Percentiles rank a stretch among this genome's conserved stretches.
Evolutionary conservation across 1,140 invertebrate species (phyloP).

Genomic region (Rhopalosiphum maidis): DNA sequence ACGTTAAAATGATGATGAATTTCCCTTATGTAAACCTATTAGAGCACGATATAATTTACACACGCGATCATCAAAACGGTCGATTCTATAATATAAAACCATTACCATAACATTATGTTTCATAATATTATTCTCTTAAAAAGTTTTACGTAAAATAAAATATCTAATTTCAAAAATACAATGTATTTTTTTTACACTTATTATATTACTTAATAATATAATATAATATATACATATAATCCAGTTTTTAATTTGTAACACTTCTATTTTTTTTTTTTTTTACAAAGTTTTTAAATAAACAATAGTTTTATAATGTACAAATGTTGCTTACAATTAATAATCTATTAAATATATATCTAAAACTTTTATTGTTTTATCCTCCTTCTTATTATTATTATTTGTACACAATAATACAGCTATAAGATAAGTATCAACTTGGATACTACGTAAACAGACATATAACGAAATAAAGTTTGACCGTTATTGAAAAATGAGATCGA

Average conservation of each 20-base stretch:
- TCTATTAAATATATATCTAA: no score
- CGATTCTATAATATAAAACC: not conserved
- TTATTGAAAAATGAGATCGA: not conserved
- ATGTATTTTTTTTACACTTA: not conserved
- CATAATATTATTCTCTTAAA: not conserved
- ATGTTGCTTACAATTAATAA: not conserved
- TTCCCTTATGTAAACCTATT: not conserved
- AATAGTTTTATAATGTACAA: not conserved
- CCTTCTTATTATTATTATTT: not conserved
- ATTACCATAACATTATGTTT: not conserved
- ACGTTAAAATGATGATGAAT: slow-evolving; percentile 1
- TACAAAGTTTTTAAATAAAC: not conserved
- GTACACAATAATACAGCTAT: not conserved
- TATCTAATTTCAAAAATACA: not conserved
- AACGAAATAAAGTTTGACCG: not conserved
- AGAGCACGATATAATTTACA: not conserved
- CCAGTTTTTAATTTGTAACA: no score
- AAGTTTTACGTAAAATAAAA: not conserved
- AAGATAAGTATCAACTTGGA: not conserved
- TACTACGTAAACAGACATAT: not conserved
- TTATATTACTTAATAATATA: not conserved
- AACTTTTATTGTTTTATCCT: not conserved
- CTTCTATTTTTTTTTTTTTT: not conserved
- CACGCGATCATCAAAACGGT: not conserved
- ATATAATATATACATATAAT: no score